phyloP scores from a whole-genome alignment of 2,888 invertebrate genomes.

The Agrilus cyanescens region DNA sequence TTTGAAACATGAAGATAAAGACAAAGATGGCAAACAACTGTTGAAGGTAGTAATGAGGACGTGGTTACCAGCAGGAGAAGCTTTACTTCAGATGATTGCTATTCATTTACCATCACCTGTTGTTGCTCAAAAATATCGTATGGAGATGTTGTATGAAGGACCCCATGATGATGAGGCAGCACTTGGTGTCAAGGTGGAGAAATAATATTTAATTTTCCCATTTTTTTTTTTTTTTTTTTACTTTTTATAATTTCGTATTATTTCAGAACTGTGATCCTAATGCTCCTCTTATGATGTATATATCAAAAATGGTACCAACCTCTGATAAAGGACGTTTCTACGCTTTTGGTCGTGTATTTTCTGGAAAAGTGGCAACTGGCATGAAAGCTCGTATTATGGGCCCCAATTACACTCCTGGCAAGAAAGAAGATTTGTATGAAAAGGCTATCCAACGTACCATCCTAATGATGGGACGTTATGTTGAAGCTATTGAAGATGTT shows the following conservation, averaged over 20 bases:
- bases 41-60: constrained; percentile 97
- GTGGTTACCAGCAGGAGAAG: constrained; percentile 99
- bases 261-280: constrained; percentile 82
- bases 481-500: constrained; percentile 98
- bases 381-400: constrained; percentile 98
- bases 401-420: constrained; percentile 94
- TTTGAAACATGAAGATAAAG: constrained; percentile 88
- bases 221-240: not conserved
- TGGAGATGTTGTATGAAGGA: constrained; percentile 98
- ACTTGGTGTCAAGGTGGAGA: constrained; percentile 55
- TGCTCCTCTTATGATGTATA: constrained; percentile 99
- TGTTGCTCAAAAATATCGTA: constrained; percentile 96
- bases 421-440: constrained; percentile 98
- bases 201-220: constrained; percentile 30
- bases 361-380: constrained; percentile 80
- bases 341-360: constrained; percentile 99
- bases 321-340: constrained; percentile 99
- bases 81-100: constrained; percentile 99
- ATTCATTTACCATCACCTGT: constrained; percentile 99
- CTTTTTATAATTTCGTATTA: not conserved
- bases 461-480: constrained; percentile 99
- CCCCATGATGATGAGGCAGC: constrained; percentile 63
- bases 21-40: constrained; percentile 91
- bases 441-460: constrained; percentile 99
- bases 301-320: constrained; percentile 99